phyloP scores from a whole-genome alignment of 2,888 invertebrate species.

The Calameuta filiformis region DNA sequence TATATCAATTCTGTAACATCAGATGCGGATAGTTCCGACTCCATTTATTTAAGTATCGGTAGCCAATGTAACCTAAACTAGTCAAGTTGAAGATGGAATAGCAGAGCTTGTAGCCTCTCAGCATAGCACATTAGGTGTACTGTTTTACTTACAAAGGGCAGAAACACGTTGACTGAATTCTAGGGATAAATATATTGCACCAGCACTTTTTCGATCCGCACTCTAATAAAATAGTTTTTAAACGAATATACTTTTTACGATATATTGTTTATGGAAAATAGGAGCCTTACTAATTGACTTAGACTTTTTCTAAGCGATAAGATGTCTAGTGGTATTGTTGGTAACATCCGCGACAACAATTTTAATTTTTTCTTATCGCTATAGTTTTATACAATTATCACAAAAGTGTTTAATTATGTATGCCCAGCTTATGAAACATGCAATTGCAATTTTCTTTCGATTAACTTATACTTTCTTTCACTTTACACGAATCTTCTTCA shows the following conservation, averaged over 20 bases:
- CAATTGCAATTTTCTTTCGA: not conserved
- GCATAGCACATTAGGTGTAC: not conserved
- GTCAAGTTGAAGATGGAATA: not conserved
- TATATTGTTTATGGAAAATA: conserved; percentile 47
- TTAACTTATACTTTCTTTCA: not conserved
- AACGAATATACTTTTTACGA: conserved; percentile 53
- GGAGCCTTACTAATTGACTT: conserved; percentile 50
- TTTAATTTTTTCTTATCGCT: not conserved
- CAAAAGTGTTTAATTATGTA: not conserved
- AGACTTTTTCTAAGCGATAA: conserved; percentile 48
- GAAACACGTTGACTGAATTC: conserved; percentile 61
- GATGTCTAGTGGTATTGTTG: conserved; percentile 50
- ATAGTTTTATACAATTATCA: not conserved
- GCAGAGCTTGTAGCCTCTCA: not conserved
- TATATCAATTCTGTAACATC: not conserved
- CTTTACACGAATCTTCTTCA: not conserved
- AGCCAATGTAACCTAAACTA: conserved; percentile 14
- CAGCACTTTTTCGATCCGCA: conserved; percentile 62
- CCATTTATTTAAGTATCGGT: conserved; percentile 12
- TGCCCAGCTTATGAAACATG: not conserved
- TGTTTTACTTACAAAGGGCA: not conserved
- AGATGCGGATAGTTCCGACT: not conserved
- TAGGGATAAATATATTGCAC: conserved; percentile 62
- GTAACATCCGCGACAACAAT: conserved; percentile 32
- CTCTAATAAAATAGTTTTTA: conserved; percentile 52